phyloP scores from a whole-genome alignment of 2,797 vertebrate species.

The Tragopan temminckii region DNA sequence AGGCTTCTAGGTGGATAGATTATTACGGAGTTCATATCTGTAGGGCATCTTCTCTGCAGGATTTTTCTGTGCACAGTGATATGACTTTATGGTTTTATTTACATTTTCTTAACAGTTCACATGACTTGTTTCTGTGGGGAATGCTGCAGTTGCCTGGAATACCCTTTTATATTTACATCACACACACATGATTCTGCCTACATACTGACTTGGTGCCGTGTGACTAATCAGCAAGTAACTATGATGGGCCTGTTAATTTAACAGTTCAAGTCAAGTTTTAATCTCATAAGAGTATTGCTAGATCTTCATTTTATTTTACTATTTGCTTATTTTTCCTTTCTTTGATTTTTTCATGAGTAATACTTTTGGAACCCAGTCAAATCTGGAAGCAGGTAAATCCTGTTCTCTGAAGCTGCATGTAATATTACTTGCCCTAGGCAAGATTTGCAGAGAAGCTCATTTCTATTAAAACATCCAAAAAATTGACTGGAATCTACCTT shows the following conservation, averaged over 20 bases:
- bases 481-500: not conserved
- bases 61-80: slow-evolving; percentile 51
- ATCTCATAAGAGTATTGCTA: not conserved
- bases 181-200: not conserved
- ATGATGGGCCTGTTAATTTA: slow-evolving; percentile 34
- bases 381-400: not conserved
- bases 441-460: not conserved
- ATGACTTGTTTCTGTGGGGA: slow-evolving; percentile 79
- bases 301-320: slow-evolving; percentile 34
- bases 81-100: slow-evolving; percentile 74
- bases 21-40: slow-evolving; percentile 28
- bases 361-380: slow-evolving; percentile 1
- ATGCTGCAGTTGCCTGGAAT: slow-evolving; percentile 76
- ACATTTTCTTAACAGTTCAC: slow-evolving; percentile 76
- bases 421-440: not conserved
- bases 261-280: slow-evolving; percentile 41
- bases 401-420: not conserved
- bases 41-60: slow-evolving; percentile 2
- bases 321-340: slow-evolving; percentile 55
- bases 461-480: not conserved
- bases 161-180: slow-evolving; percentile 57
- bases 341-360: not conserved
- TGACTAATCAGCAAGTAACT: not conserved
- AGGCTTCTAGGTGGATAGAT: slow-evolving; percentile 10
- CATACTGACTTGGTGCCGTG: slow-evolving; percentile 25